These are phyloP conservation scores for Campopleginae sp. DNA, from an alignment of 2,888 invertebrate genomes.

Conservation along the genomic window DNA sequence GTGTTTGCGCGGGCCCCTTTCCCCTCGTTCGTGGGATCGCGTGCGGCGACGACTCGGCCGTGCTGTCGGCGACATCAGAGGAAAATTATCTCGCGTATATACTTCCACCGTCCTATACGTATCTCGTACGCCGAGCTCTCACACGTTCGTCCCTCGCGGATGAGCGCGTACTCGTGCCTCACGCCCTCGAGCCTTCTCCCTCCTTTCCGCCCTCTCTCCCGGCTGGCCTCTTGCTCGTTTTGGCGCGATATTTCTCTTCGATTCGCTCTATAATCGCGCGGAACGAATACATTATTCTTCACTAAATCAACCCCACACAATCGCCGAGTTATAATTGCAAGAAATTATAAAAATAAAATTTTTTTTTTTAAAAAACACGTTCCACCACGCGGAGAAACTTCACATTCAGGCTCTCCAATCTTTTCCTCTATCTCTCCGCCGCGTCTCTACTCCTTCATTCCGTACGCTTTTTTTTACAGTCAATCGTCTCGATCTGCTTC, in stretches of 20 bases:
- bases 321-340: neutral
- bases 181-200: constrained; percentile 2
- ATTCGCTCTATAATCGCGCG: neutral
- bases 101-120: neutral
- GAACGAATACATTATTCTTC: constrained; percentile 4
- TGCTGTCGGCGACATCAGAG: constrained; percentile 77
- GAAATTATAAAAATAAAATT: neutral
- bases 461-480: neutral
- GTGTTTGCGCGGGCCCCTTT: constrained; percentile 27
- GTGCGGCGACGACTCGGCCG: constrained; percentile 79
- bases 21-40: constrained; percentile 80
- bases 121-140: constrained; percentile 50
- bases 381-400: neutral
- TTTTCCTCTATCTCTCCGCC: neutral
- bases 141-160: constrained; percentile 44
- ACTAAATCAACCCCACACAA: neutral
- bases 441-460: neutral
- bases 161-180: constrained; percentile 45
- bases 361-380: neutral
- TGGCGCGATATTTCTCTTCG: neutral
- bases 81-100: constrained; percentile 50
- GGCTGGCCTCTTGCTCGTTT: neutral
- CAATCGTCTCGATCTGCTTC: neutral
- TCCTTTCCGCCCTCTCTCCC: neutral
- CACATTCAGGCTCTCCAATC: constrained; percentile 6